Conservation (phyloP, 1,140 invertebrate species). For the Drosophila subpulchrella region DNA sequence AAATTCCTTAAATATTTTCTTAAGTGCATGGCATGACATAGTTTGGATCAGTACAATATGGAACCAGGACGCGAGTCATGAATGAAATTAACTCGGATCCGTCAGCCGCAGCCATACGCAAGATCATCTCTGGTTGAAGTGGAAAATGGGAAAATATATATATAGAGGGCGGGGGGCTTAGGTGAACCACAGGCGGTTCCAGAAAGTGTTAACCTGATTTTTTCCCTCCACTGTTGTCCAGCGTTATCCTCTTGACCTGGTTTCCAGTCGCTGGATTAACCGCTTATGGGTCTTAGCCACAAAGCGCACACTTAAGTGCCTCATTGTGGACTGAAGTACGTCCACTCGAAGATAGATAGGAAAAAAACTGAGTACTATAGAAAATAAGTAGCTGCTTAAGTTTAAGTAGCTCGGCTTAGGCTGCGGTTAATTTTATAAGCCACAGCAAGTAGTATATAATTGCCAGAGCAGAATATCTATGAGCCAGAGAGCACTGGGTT, state of each 20-base stretch:
- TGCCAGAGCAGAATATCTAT: constrained; percentile 18
- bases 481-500: constrained; percentile 4
- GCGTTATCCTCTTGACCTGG: constrained; percentile 25
- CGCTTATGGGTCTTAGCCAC: constrained; percentile 54
- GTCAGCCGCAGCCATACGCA: constrained; percentile 17
- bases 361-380: background rate
- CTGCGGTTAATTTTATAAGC: constrained; percentile 30
- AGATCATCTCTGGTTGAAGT: constrained; percentile 27
- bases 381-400: constrained; percentile 20
- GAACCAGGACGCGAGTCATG: constrained; percentile 22
- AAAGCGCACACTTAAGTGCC: constrained; percentile 67
- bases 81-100: constrained; percentile 55
- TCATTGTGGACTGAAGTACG: constrained; percentile 65
- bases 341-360: constrained; percentile 46
- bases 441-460: constrained; percentile 6
- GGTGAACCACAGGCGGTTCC: constrained; percentile 54
- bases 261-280: constrained; percentile 39
- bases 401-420: constrained; percentile 33
- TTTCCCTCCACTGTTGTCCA: background rate
- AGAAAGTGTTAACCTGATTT: constrained; percentile 65
- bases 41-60: constrained; percentile 29
- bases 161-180: constrained; percentile 29
- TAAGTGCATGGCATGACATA: background rate
- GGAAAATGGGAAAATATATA: background rate
- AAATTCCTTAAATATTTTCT: background rate